Conservation (phyloP, 35 echinoderm and acorn worm species). For the Ptychodera flava region DNA sequence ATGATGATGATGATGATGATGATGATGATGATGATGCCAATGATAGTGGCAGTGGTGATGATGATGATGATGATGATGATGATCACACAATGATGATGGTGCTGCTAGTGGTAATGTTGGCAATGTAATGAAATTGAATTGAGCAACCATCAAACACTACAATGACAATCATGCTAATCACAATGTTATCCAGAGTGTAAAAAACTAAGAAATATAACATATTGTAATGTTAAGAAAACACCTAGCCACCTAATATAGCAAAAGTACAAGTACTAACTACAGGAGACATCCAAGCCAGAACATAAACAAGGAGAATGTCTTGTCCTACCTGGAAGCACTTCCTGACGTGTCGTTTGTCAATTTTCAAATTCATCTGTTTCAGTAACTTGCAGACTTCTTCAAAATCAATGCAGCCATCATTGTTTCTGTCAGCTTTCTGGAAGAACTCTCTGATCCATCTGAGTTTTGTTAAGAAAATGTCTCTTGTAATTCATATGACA, state of each 20-base stretch:
- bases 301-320: too few species aligned
- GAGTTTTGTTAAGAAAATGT: neutral
- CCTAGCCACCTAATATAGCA: too few species aligned
- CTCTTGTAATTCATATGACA: neutral
- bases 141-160: too few species aligned
- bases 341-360: constrained; percentile 58
- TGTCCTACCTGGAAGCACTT: constrained; percentile 53
- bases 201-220: too few species aligned
- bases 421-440: constrained; percentile 60
- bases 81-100: too few species aligned
- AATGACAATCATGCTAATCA: too few species aligned
- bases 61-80: neutral
- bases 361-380: constrained; percentile 71
- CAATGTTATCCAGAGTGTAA: too few species aligned
- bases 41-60: neutral
- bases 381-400: constrained; percentile 72
- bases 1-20: constrained; percentile 5
- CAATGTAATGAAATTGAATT: too few species aligned
- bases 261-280: too few species aligned
- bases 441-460: constrained; percentile 92
- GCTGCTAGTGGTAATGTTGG: too few species aligned
- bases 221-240: too few species aligned
- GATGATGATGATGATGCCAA: neutral
- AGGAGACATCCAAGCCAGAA: too few species aligned
- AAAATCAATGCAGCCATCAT: constrained; percentile 65